Percentiles rank a stretch among this genome's conserved stretches.
Evolutionary conservation across 2,888 invertebrate genomes (phyloP).

Genomic region (Cactoblastis cactorum): DNA sequence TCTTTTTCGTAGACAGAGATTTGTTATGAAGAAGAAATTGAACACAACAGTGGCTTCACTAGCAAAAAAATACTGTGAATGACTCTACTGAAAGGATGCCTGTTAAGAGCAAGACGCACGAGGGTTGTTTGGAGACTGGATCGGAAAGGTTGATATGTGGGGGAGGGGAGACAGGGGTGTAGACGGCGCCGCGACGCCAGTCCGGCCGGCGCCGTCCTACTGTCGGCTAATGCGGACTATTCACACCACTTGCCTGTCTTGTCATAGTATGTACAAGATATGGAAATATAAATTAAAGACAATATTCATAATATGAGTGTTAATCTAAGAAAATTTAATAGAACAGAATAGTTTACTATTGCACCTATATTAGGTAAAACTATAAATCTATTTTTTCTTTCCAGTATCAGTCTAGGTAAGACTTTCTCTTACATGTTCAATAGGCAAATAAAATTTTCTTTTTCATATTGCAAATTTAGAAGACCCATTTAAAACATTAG

Average conservation of each 20-base stretch:
- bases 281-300: not conserved
- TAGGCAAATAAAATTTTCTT: too few species aligned
- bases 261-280: not conserved
- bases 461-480: too few species aligned
- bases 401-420: too few species aligned
- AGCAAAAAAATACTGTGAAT: too few species aligned
- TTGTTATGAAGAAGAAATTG: not conserved
- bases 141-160: constrained; percentile 22
- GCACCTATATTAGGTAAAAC: too few species aligned
- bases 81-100: constrained; percentile 4
- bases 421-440: too few species aligned
- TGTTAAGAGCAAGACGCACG: constrained; percentile 11
- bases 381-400: too few species aligned
- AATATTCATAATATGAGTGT: too few species aligned
- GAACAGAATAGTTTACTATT: too few species aligned
- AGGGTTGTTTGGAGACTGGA: constrained; percentile 20
- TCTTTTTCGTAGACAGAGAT: not conserved
- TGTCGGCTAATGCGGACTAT: constrained; percentile 30
- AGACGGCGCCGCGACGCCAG: constrained; percentile 75
- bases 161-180: constrained; percentile 30
- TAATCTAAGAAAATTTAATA: too few species aligned
- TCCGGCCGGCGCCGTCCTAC: constrained; percentile 65
- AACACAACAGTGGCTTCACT: not conserved
- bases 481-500: too few species aligned
- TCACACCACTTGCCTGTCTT: not conserved